Base-by-base conservation (phyloP, 2,888 invertebrate genomes). In the Drosophila rubida region DNA sequence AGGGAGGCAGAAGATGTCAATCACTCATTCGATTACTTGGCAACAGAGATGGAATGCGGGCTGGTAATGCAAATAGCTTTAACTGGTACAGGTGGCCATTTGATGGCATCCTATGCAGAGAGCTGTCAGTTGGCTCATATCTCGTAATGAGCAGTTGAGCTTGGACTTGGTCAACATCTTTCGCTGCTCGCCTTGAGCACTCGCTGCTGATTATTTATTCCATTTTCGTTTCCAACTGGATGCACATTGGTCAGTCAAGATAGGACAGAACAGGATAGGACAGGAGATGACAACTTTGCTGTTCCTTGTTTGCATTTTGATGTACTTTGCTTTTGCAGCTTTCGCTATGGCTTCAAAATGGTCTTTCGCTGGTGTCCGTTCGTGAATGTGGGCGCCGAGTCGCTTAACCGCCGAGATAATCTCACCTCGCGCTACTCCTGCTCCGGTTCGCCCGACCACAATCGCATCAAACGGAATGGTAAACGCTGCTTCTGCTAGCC, bases 311-410 rank as follows among this genome's bases (percentile, higher is more conserved):
- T 62, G 48, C 13, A 30, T 23, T 37, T 48, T 19, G 25, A 22
- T 63, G 16, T 46, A 30, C 23, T n/a, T n/a, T 55, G n/a, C 51
- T 8, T 16, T 70, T 92, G 16, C 92, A 98, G 98, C 91, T 98
- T 98, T 92, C 95, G 98, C 46, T 95, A 97, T 81, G 98, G 98
- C 7, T 98, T 98, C 92, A 96, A 96, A 89, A 96, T 97, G 91
- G 96, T 97, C 91, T 98, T 98, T 93, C 95, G 96, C 87, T 98
- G 97, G 93, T 96, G 97, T 87, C 96, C 96, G 3, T 95, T 95
- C 85, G 95, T 97, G 22, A 94, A 95, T 14, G 93, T 96, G 30
- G 94, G 94, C 13, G 94, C 95, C 1, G 95, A 95, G 63, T 94
- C 95, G 0, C 91, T 96, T 41, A 95, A 94, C 11, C 93, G 96